Evolutionary conservation across 2,797 vertebrate species (phyloP).

Genomic region (Sebastes taczanowskii): DNA sequence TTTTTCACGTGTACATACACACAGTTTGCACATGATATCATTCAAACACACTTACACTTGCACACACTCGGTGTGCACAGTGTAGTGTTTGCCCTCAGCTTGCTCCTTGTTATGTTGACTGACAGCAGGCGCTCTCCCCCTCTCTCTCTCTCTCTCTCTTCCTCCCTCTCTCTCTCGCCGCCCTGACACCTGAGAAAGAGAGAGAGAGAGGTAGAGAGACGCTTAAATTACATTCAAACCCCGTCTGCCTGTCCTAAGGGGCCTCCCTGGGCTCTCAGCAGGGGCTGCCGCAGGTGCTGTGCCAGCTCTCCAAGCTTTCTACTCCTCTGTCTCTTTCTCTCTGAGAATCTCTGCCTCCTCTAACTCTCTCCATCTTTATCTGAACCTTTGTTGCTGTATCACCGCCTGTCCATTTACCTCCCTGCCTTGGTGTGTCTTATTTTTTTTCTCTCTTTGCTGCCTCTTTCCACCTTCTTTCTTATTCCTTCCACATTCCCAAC

Average conservation of each 20-base stretch:
- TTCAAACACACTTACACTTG: background rate
- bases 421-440: background rate
- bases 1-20: background rate
- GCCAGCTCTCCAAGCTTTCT: background rate
- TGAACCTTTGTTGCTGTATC: slow-evolving; percentile 13
- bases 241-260: slow-evolving; percentile 41
- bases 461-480: background rate
- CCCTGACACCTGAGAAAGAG: slow-evolving; percentile 18
- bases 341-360: background rate
- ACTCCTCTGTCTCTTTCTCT: slow-evolving; percentile 1
- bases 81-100: slow-evolving; percentile 18
- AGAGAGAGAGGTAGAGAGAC: background rate
- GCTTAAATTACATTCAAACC: background rate
- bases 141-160: background rate
- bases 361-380: slow-evolving; percentile 18
- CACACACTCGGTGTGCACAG: background rate
- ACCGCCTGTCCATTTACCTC: slow-evolving; percentile 11
- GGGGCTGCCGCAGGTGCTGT: slow-evolving; percentile 31
- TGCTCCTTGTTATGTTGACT: slow-evolving; percentile 39
- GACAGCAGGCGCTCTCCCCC: slow-evolving; percentile 31
- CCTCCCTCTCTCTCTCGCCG: background rate
- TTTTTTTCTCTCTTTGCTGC: background rate
- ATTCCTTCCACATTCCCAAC: background rate
- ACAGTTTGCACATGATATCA: background rate
- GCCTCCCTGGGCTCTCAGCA: slow-evolving; percentile 54